phyloP scores from a whole-genome alignment of 2,797 vertebrate species.

The Pangasius djambal region DNA sequence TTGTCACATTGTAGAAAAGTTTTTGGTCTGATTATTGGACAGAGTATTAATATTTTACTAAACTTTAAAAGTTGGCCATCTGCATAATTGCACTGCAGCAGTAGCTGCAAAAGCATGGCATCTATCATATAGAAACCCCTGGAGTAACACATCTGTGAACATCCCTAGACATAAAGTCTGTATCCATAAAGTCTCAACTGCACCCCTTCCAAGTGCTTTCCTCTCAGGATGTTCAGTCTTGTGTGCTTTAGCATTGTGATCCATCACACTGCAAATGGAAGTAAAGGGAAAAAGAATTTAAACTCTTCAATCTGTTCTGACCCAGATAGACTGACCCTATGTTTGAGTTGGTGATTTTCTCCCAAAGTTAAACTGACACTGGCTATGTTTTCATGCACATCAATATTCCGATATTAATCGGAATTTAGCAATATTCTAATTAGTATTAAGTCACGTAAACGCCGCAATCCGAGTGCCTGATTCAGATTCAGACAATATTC shows the following conservation, averaged over 20 bases:
- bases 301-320: neutral
- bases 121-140: neutral
- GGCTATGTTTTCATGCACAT: too few relatives aligned
- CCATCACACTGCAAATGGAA: neutral
- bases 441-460: too few relatives aligned
- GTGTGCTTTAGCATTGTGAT: neutral
- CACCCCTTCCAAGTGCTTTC: constrained; percentile 3
- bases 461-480: too few relatives aligned
- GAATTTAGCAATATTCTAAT: too few relatives aligned
- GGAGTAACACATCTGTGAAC: constrained; percentile 38
- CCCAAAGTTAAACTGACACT: neutral
- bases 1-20: constrained; percentile 45
- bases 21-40: constrained; percentile 63
- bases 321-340: neutral
- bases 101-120: neutral
- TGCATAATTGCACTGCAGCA: constrained; percentile 24
- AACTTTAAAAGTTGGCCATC: constrained; percentile 45
- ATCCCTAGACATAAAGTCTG: neutral
- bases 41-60: constrained; percentile 53
- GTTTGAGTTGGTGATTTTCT: neutral
- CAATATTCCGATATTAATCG: too few relatives aligned
- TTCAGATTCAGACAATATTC: too few relatives aligned
- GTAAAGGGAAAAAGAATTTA: neutral
- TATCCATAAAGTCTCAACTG: neutral
- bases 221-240: neutral